phyloP scores from a whole-genome alignment of 2,888 invertebrate species.

The Helicoverpa assulta region DNA sequence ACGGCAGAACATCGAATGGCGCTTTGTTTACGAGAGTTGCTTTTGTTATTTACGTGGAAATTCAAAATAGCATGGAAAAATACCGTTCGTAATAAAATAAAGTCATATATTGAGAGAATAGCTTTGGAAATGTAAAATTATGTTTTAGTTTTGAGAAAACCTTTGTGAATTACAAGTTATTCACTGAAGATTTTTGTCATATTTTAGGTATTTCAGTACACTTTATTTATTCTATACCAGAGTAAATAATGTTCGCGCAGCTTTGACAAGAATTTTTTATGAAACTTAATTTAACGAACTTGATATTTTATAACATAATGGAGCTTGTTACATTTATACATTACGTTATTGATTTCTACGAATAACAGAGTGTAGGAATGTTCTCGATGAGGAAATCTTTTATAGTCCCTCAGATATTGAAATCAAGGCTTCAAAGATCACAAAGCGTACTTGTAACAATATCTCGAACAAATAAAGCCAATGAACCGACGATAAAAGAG shows the following conservation, averaged over 20 bases:
- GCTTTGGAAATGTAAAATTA: neutral
- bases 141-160: neutral
- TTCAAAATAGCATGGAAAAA: neutral
- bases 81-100: too few relatives aligned
- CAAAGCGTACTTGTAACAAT: constrained; percentile 17
- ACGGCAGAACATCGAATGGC: constrained; percentile 23
- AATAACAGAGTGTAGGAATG: neutral
- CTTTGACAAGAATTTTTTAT: too few relatives aligned
- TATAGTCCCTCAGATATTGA: neutral
- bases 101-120: too few relatives aligned
- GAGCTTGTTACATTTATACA: too few relatives aligned
- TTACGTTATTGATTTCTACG: too few relatives aligned
- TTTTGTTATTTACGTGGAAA: neutral
- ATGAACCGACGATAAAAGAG: constrained; percentile 22
- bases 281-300: too few relatives aligned
- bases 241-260: too few relatives aligned
- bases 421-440: constrained; percentile 24
- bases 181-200: neutral
- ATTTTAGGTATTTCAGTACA: neutral
- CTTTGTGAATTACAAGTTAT: neutral
- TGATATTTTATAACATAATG: too few relatives aligned
- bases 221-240: too few relatives aligned
- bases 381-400: constrained; percentile 13
- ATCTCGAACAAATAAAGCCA: constrained; percentile 21
- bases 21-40: constrained; percentile 32